These are phyloP conservation scores for Rhadinocentrus ornatus DNA, from an alignment of 2,797 vertebrate species.

Conservation along the genomic window DNA sequence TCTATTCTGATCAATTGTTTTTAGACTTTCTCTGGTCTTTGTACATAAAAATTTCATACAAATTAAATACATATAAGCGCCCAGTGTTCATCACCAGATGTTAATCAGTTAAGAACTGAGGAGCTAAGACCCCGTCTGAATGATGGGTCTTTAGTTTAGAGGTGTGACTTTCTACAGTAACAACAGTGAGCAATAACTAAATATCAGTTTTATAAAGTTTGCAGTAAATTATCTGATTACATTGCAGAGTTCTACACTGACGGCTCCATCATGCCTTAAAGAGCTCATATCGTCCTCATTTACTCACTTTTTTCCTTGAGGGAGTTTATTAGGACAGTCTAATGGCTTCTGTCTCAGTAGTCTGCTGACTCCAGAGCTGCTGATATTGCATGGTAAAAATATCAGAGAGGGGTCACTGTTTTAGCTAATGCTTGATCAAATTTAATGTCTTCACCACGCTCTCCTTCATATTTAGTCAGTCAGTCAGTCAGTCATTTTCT, in stretches of 20 bases:
- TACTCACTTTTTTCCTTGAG: background rate
- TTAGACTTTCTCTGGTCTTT: background rate
- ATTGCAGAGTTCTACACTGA: too few relatives aligned
- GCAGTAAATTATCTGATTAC: too few relatives aligned
- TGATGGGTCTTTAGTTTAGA: background rate
- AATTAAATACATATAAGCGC: too few relatives aligned
- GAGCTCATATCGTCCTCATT: background rate
- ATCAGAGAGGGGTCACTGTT: background rate
- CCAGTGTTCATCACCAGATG: background rate
- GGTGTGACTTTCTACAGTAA: too few relatives aligned
- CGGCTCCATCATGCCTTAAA: background rate
- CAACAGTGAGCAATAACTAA: too few relatives aligned
- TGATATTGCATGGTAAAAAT: background rate
- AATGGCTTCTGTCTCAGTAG: background rate
- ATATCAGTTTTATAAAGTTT: too few relatives aligned
- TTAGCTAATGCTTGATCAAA: background rate
- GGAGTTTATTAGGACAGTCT: background rate
- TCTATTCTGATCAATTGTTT: background rate
- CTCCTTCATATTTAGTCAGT: background rate
- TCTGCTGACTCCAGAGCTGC: background rate
- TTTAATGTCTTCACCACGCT: background rate
- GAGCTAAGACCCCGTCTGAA: background rate
- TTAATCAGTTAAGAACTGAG: background rate
- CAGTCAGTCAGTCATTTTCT: too few relatives aligned
- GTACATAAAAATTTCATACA: background rate